phyloP scores from a whole-genome alignment of 2,888 invertebrate species.

The Monoplex corrugatus region DNA sequence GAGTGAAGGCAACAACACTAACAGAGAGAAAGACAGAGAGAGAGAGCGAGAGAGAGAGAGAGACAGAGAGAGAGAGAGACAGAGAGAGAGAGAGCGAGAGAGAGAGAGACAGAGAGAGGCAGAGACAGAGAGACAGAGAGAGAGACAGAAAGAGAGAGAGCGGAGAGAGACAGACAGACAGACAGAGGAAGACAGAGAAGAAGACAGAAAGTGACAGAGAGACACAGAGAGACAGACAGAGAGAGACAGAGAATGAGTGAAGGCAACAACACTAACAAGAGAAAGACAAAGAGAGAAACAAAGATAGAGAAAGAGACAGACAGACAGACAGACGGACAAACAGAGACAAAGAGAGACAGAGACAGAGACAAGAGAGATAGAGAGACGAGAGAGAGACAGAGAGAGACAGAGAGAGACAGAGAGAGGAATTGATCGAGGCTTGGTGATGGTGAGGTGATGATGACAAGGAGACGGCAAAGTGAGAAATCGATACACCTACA shows the following conservation, averaged over 20 bases:
- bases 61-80: background rate
- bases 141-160: background rate
- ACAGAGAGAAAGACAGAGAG: background rate
- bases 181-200: background rate
- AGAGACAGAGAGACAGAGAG: background rate
- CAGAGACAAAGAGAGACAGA: no score
- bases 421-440: no score
- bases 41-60: background rate
- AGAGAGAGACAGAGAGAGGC: slow-evolving; percentile 13
- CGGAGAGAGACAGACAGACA: background rate
- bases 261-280: background rate
- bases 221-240: background rate
- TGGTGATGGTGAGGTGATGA: no score
- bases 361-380: background rate
- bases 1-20: background rate
- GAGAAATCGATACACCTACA: no score
- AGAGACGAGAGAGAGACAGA: no score
- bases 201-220: background rate
- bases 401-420: no score
- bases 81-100: background rate
- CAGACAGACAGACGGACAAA: no score
- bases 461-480: no score
- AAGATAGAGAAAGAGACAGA: no score
- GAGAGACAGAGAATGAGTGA: background rate
- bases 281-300: no score